Percentiles rank a stretch among this genome's conserved stretches.
These are phyloP conservation scores for Avahi laniger DNA, from an alignment of 2,797 vertebrate species.

Conservation along the genomic window DNA sequence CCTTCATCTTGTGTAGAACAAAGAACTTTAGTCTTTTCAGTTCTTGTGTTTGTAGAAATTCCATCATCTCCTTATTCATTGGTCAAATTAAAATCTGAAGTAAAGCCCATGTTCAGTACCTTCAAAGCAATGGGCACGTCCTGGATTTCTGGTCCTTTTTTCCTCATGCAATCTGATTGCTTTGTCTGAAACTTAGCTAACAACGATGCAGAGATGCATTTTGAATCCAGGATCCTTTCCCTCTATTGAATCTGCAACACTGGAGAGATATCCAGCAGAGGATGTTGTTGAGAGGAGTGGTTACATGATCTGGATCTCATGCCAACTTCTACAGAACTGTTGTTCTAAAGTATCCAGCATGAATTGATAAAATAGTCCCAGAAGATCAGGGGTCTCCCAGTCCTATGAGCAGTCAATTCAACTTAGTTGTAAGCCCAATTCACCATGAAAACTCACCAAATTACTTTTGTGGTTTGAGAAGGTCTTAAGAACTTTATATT, in stretches of 20 bases:
- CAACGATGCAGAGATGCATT: not conserved
- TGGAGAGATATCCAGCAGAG: not conserved
- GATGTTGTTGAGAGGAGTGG: not conserved
- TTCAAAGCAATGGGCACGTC: not conserved
- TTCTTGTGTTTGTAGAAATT: not conserved
- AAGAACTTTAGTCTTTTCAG: not conserved
- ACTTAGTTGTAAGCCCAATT: conserved; percentile 49
- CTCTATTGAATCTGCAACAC: not conserved
- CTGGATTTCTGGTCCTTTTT: not conserved
- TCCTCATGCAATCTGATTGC: not conserved
- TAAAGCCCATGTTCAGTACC: not conserved
- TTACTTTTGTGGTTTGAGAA: conserved; percentile 23
- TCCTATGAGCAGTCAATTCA: not conserved
- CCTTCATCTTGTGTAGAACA: not conserved
- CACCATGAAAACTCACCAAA: not conserved
- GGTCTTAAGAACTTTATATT: not conserved
- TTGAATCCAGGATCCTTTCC: not conserved
- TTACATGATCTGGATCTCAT: not conserved
- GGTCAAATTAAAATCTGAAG: not conserved
- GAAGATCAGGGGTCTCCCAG: not conserved
- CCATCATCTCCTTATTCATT: not conserved
- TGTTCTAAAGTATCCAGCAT: not conserved
- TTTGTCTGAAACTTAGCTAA: not conserved
- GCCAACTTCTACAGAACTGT: not conserved
- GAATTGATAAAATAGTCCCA: not conserved